These are phyloP conservation scores for Hypena proboscidalis DNA, from an alignment of 2,888 invertebrate genomes.

Conservation along the genomic window DNA sequence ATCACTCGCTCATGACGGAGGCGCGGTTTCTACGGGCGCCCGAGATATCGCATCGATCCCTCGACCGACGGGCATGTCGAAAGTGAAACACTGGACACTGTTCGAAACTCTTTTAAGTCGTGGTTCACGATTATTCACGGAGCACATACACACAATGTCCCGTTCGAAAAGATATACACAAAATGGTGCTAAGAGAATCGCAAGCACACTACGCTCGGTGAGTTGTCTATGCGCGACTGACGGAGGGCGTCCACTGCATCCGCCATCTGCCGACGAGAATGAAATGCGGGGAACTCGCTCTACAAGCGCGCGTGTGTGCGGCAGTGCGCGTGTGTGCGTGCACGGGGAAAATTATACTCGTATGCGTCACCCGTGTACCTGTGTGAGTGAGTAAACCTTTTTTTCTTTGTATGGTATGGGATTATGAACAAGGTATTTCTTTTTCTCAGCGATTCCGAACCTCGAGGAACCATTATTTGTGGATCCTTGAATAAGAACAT, in stretches of 20 bases:
- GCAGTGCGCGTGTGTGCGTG: conserved; percentile 47
- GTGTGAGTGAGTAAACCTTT: conserved; percentile 76
- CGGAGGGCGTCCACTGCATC: conserved; percentile 82
- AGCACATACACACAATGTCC: conserved; percentile 84
- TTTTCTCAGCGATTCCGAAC: conserved; percentile 61
- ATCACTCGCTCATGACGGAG: conserved; percentile 85
- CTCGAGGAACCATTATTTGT: conserved; percentile 48
- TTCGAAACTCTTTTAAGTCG: conserved; percentile 62
- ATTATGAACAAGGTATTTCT: conserved; percentile 76
- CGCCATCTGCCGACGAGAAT: conserved; percentile 85
- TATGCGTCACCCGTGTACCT: conserved; percentile 54
- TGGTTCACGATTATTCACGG: conserved; percentile 76
- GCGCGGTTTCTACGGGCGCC: conserved; percentile 82
- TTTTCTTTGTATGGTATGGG: conserved; percentile 73
- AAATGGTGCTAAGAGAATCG: conserved; percentile 79
- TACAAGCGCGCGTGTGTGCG: conserved; percentile 60
- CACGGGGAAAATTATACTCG: conserved; percentile 61
- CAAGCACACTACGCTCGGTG: conserved; percentile 73
- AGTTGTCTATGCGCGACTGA: conserved; percentile 85
- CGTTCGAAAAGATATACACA: conserved; percentile 82
- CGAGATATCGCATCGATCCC: conserved; percentile 82
- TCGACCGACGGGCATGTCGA: conserved; percentile 76
- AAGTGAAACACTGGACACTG: conserved; percentile 71
- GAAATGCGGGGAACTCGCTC: conserved; percentile 80
- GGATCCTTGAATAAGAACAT: conserved; percentile 38